Evolutionary conservation across 2,113 vertebrate species (phyloP).

Genomic region (Rissa tridactyla): DNA sequence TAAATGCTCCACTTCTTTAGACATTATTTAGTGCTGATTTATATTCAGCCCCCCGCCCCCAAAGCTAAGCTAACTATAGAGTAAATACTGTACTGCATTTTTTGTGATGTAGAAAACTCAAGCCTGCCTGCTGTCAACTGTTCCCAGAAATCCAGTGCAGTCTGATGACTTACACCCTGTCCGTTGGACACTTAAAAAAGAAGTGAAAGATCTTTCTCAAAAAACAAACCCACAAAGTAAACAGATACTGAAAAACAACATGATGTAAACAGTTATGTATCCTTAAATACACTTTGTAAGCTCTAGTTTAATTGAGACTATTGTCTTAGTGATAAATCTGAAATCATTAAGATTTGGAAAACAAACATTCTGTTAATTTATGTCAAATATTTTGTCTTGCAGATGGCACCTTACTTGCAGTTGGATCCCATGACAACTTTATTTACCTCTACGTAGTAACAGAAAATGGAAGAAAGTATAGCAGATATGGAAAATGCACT

Average conservation of each 20-base stretch:
- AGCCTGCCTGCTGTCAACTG: neutral
- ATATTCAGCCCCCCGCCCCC: neutral
- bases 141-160: neutral
- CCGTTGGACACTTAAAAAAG: neutral
- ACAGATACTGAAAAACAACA: neutral
- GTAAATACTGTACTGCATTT: neutral
- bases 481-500: constrained; percentile 92
- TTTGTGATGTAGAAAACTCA: neutral
- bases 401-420: constrained; percentile 93
- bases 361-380: neutral
- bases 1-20: neutral
- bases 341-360: neutral
- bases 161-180: neutral
- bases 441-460: constrained; percentile 96
- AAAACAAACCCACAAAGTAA: neutral
- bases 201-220: neutral
- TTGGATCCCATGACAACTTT: constrained; percentile 98
- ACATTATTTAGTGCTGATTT: neutral
- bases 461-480: constrained; percentile 95
- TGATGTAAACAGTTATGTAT: neutral
- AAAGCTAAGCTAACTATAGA: neutral
- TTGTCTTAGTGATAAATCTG: neutral
- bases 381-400: constrained; percentile 44
- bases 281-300: neutral
- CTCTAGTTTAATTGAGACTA: neutral